Evolutionary conservation across 2,888 invertebrate species (phyloP).

Genomic region (Beris chalybata): DNA sequence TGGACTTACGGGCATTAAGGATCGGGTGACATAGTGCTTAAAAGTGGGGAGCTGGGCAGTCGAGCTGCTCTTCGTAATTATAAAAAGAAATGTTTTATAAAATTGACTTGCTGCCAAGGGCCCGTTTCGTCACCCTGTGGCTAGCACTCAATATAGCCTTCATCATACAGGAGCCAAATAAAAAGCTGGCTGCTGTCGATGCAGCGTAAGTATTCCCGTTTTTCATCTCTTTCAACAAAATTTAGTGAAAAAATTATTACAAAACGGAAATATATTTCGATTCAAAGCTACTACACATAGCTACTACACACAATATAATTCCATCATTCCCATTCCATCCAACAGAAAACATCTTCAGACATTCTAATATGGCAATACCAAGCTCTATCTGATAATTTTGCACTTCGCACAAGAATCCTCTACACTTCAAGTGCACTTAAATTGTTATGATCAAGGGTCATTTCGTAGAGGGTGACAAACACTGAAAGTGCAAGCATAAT

Average conservation of each 20-base stretch:
- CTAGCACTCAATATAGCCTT: conserved; percentile 56
- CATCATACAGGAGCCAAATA: conserved; percentile 54
- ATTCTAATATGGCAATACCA: conserved; percentile 27
- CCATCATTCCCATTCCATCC: conserved; percentile 1
- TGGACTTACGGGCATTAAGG: conserved; percentile 43
- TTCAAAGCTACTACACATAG: no score
- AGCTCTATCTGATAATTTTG: conserved; percentile 36
- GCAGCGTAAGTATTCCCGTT: conserved; percentile 53
- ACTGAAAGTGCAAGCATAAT: conserved; percentile 28
- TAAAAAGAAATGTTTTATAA: conserved; percentile 37
- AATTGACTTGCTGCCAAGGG: conserved; percentile 47
- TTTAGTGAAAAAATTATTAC: no score
- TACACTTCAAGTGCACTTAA: conserved; percentile 34
- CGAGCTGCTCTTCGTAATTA: conserved; percentile 34
- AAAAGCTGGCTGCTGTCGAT: conserved; percentile 53
- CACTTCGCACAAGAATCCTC: conserved; percentile 30
- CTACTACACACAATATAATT: no score
- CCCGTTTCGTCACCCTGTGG: conserved; percentile 54
- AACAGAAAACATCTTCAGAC: conserved; percentile 24
- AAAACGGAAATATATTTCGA: no score
- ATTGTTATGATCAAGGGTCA: conserved; percentile 36
- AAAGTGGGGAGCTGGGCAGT: conserved; percentile 32
- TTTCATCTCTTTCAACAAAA: no score
- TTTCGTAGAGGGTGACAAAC: conserved; percentile 33
- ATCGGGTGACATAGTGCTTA: conserved; percentile 45